Conservation (phyloP, 2,797 vertebrate species). For the Argentina silus region DNA sequence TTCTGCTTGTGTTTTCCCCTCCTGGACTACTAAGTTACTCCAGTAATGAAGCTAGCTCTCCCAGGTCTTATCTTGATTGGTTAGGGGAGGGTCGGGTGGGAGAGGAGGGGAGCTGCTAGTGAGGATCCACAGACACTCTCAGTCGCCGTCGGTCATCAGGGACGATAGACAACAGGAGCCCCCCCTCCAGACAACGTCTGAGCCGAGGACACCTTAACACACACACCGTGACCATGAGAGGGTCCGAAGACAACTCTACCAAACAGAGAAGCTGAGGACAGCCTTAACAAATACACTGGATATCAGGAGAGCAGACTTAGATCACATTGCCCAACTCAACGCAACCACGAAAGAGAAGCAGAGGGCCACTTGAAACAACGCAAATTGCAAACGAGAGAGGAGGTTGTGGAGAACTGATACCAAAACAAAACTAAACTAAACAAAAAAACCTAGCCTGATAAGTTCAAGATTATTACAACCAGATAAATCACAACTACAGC, state of each 20-base stretch:
- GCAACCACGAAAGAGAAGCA: not conserved
- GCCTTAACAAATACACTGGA: not conserved
- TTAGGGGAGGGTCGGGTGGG: conserved; percentile 60
- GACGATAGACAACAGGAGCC: conserved; percentile 29
- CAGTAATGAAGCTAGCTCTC: conserved; percentile 42
- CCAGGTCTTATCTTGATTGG: conserved; percentile 74
- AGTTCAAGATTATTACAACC: not conserved
- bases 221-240: conserved; percentile 3
- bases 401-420: not conserved
- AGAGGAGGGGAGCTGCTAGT: conserved; percentile 53
- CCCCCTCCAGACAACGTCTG: conserved; percentile 18
- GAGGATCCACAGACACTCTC: conserved; percentile 63
- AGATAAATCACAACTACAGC: not conserved
- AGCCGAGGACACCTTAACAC: not conserved
- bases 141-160: conserved; percentile 35
- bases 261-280: not conserved
- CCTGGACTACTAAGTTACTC: conserved; percentile 52
- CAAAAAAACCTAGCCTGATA: conserved; percentile 1
- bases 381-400: not conserved
- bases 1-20: conserved; percentile 25
- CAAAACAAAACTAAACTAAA: not conserved
- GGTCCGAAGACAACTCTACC: not conserved
- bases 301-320: not conserved
- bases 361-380: not conserved
- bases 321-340: not conserved